Evolutionary conservation across 2,113 vertebrate genomes (phyloP), one percentile per base, ranked within the genome.

Genomic region (Semnornis frantzii): DNA sequence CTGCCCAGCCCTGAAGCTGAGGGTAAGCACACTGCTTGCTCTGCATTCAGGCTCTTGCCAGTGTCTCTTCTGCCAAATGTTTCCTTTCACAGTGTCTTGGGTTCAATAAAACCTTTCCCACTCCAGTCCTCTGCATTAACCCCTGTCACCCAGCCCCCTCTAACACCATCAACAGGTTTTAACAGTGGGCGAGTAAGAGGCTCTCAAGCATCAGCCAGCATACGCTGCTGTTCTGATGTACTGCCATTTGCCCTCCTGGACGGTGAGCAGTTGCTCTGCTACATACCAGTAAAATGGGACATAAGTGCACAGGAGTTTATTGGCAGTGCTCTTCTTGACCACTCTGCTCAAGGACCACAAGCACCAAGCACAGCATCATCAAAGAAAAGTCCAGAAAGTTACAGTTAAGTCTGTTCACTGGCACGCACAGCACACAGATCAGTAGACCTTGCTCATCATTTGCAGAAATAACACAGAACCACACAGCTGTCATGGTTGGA

Each of bases 291-390:
- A 34, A 33, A 64, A 87, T 2, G 0, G 34, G 20, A 90, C 25
- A 73, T 2, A 6, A 37, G 1, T 0, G 2, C 44, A 71, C 74
- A 13, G 1, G 4, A 16, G 17, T 34, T 87, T 28, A 59, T 50
- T 5, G 2, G 34, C 14, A 2, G 16, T 0, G 0, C 12, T 86
- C 6, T 6, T 62, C 65, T 54, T 0, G 0, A 57, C 12, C 1
- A 3, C 79, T 89, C n/a, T 27, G 39, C 14, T 42, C 75, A 63
- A 62, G 33, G 50, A 59, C 27, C 4, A 14, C 44, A 54, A 72
- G 48, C 28, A 44, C 33, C 64, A 25, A 73, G 24, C 33, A 54
- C 48, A 37, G 48, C 17, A 33, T 39, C 59, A 76, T 8, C 50
- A 85, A 27, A 34, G 73, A 31, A 85, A 85, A 44, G 0, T 17